These are phyloP conservation scores for Meiosimyza platycephala DNA, from an alignment of 2,888 invertebrate genomes.

Conservation along the genomic window DNA sequence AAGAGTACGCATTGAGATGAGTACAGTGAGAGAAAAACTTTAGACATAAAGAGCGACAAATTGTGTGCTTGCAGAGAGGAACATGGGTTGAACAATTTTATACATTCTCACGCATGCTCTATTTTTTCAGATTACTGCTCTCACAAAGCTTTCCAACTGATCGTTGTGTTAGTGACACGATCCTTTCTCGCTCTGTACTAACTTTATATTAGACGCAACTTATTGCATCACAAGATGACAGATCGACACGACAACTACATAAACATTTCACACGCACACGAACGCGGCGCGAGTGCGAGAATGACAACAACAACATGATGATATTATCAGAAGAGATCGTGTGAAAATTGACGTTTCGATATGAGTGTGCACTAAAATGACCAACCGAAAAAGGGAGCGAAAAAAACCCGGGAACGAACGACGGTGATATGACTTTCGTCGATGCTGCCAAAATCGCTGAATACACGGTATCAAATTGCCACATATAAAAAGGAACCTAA, in stretches of 20 bases:
- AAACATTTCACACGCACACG: slow-evolving; percentile 31
- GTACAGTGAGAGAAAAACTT: slow-evolving; percentile 35
- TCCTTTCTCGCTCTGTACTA: slow-evolving; percentile 46
- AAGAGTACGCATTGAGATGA: not conserved
- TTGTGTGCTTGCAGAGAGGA: slow-evolving; percentile 45
- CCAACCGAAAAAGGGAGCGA: slow-evolving; percentile 61
- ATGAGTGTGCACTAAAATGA: slow-evolving; percentile 46
- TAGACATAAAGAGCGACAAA: not conserved
- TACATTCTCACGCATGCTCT: slow-evolving; percentile 35
- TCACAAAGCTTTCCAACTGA: slow-evolving; percentile 31
- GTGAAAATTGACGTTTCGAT: slow-evolving; percentile 32
- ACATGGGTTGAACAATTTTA: slow-evolving; percentile 40
- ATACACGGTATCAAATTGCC: slow-evolving; percentile 68
- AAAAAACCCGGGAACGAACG: slow-evolving; percentile 56
- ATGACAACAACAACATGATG: slow-evolving; percentile 29
- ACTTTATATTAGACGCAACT: slow-evolving; percentile 50
- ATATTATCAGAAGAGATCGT: slow-evolving; percentile 46
- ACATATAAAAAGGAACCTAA: slow-evolving; percentile 69
- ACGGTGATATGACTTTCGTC: slow-evolving; percentile 43
- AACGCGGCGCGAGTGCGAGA: slow-evolving; percentile 16
- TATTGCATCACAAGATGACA: slow-evolving; percentile 47
- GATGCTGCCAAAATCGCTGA: slow-evolving; percentile 53
- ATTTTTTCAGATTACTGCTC: not conserved
- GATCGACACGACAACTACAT: slow-evolving; percentile 32
- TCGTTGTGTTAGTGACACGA: slow-evolving; percentile 20